Evolutionary conservation across 2,113 vertebrate genomes (phyloP).

Genomic region (Cephalophus harveyi): DNA sequence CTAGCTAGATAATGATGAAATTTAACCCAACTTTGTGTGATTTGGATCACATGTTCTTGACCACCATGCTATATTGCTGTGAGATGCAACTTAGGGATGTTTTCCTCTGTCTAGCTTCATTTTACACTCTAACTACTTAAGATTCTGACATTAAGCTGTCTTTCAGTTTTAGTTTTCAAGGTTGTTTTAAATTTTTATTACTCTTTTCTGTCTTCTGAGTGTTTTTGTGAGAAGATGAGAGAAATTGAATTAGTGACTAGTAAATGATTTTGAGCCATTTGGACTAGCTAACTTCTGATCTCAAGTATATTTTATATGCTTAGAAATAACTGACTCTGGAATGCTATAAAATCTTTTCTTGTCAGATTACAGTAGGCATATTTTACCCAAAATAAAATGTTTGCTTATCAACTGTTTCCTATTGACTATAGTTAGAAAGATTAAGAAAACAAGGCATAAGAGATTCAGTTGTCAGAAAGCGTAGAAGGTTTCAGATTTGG

Average conservation of each 20-base stretch:
- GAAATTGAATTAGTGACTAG: background rate
- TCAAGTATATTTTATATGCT: background rate
- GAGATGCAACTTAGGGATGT: background rate
- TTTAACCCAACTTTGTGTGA: background rate
- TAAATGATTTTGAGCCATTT: background rate
- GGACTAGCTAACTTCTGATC: background rate
- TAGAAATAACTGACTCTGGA: background rate
- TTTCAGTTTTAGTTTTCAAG: conserved; percentile 16
- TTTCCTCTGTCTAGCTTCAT: background rate
- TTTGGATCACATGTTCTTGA: background rate
- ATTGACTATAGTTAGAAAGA: background rate
- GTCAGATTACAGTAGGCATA: background rate
- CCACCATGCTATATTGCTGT: background rate
- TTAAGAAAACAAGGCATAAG: background rate
- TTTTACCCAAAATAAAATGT: background rate
- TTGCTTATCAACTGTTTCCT: background rate
- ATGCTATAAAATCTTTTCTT: background rate
- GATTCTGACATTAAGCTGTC: background rate
- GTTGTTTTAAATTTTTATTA: background rate
- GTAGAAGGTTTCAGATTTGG: background rate
- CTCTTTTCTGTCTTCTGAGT: background rate
- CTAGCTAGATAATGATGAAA: background rate
- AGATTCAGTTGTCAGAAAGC: background rate
- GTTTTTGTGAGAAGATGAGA: background rate
- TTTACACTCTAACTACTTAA: background rate